phyloP scores from a whole-genome alignment of 2,888 invertebrate genomes.

The Hipparchia semele region DNA sequence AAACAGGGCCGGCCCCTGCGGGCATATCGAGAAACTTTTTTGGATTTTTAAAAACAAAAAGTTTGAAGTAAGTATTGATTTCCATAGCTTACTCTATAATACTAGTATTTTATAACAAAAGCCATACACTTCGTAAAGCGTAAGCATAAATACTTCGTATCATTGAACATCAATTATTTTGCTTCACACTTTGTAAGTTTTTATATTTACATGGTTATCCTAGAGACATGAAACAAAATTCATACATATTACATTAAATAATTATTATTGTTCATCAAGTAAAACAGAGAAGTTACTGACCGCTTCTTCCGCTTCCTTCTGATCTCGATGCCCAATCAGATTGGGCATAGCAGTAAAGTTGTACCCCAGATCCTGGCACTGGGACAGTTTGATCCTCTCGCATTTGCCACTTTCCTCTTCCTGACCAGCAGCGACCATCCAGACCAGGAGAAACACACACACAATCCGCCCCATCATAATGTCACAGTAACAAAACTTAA shows the following conservation, averaged over 20 bases:
- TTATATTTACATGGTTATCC: no score
- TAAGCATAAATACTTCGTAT: no score
- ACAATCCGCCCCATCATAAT: constrained; percentile 72
- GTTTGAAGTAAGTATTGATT: background rate
- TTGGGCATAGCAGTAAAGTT: constrained; percentile 95
- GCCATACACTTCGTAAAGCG: background rate
- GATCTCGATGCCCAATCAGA: constrained; percentile 90
- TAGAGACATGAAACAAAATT: no score
- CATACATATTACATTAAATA: background rate
- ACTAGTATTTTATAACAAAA: background rate
- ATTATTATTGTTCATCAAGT: background rate
- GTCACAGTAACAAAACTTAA: constrained; percentile 51
- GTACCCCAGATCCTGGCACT: constrained; percentile 92
- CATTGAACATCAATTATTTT: no score
- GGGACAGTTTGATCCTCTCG: constrained; percentile 89
- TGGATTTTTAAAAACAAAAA: background rate
- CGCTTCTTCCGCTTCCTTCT: constrained; percentile 91
- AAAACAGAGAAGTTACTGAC: constrained; percentile 72
- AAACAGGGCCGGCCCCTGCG: background rate
- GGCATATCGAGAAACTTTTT: background rate
- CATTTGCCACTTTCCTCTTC: constrained; percentile 85
- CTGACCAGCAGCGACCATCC: constrained; percentile 71
- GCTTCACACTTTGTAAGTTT: no score
- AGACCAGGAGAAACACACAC: constrained; percentile 59
- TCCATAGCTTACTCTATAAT: background rate